Evolutionary conservation across 64 coral and sea anemone species (phyloP), one percentile per base, ranked within the genome.

Genomic region (Trachythela sp.): DNA sequence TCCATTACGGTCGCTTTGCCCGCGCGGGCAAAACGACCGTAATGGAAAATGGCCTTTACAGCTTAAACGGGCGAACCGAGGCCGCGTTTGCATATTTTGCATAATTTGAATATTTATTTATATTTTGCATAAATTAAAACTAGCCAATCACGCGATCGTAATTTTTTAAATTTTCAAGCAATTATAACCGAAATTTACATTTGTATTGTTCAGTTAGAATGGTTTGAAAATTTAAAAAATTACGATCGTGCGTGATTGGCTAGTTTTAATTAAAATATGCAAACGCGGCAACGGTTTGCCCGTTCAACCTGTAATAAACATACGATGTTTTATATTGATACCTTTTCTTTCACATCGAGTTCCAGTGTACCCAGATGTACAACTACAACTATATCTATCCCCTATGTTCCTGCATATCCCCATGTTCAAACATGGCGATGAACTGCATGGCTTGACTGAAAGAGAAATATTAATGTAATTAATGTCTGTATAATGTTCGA

Each of bases 311-410:
- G 18, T n/a, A 59, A 59, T 59, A 59, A 18, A 59, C 14, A 59
- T 59, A 59, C 1, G 56, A 64, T 18, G 20, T 2, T n/a, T 20
- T 8, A 64, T 18, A 0, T 24, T 13, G 1, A 64, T 64, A 64
- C 56, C 56, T 64, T 26, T 64, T 64, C 56, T 64, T 64, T 64
- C 56, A 64, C 56, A 64, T 64, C 56, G 56, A 20, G 56, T 64
- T 26, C 56, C 56, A 20, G 20, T 64, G 56, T 64, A 64, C 20
- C 56, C 20, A 64, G 24, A 20, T 64, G 56, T 64, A 27, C 56
- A 64, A 1, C 1, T 64, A 27, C 56, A 64, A n/a, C 56, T n/a
- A 27, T n/a, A 64, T 64, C 26, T 64, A 64, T 64, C 24, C 20
- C 56, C 56, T 18, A 64, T 64, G 56, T 22, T 64, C 56, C 13